phyloP scores from a whole-genome alignment of 2,888 invertebrate species.

The Pseudococcus jackbeardsleyi region DNA sequence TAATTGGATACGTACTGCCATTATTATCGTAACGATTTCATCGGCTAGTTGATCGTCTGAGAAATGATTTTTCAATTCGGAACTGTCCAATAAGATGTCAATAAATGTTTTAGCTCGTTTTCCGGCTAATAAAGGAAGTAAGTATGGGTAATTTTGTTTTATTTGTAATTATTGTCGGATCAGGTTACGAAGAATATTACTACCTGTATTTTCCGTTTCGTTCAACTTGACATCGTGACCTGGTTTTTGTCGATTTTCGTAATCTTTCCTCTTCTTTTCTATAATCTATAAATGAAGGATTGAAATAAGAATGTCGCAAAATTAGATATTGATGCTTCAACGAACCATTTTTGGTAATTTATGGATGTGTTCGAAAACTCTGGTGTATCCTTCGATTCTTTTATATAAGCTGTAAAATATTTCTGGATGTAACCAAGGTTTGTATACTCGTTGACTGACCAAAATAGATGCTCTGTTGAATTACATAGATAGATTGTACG shows the following conservation, averaged over 20 bases:
- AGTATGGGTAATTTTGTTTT: background rate
- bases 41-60: constrained; percentile 13
- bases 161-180: background rate
- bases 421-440: constrained; percentile 17
- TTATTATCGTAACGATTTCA: constrained; percentile 9
- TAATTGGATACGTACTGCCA: background rate
- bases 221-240: constrained; percentile 24
- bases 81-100: background rate
- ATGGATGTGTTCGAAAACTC: background rate
- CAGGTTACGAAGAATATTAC: background rate
- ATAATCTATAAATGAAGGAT: background rate
- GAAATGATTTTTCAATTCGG: background rate
- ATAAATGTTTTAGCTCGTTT: background rate
- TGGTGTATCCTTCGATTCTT: background rate
- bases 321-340: background rate
- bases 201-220: background rate
- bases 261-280: constrained; percentile 5
- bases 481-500: background rate
- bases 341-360: constrained; percentile 5
- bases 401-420: background rate
- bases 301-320: background rate
- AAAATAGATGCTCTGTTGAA: background rate
- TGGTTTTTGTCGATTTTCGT: background rate
- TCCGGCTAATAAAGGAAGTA: background rate
- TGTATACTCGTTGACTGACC: constrained; percentile 12